Base-by-base conservation (phyloP, 2,888 invertebrate genomes). In the Muscina levida region DNA sequence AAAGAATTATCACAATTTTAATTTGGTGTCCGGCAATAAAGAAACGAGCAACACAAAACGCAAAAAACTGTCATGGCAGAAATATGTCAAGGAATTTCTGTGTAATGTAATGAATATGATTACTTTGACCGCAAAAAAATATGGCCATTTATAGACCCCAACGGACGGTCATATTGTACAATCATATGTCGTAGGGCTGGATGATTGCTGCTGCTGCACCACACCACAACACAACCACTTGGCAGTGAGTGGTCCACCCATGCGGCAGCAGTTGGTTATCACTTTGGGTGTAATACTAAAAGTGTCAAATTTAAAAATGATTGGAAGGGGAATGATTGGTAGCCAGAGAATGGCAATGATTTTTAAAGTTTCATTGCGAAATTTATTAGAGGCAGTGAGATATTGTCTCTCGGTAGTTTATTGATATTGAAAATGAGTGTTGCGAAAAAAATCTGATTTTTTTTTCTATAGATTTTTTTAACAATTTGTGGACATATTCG, bases 1-100 rank as follows among this genome's bases (percentile, higher is more conserved):
- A 74, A 72, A 74, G 72, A 81, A 81, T 81, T 80, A 80, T 80
- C 73, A 62, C 73, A 67, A 72, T 75, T 81, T 74, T 81, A 77
- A 81, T 81, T 77, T 62, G 72, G 19, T 77, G 81, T 81, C 81
- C 62, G 71, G 70, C 59, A 74, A 77, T 37, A 59, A 59, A 59
- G 37, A 59, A 31, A 62, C 62, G 62, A 5, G 31, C 62, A 62
- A 17, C 8, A 59, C 37, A 59, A 59, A 59, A 37, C 11, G 37
- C 17, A 39, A 62, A 62, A 59, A 37, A 19, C 62, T 62, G 62
- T 62, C 62, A 42, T 39, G 39, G 17, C 62, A 62, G 42, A 62
- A 62, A 62, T 62, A 62, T 62, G 62, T 62, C 62, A 62, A 62
- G 62, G 62, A 62, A 62, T 62, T 62, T 62, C 62, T 42, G 39